These are phyloP conservation scores for Oncorhynchus tshawytscha DNA, from an alignment of 2,113 vertebrate species.

Conservation along the genomic window DNA sequence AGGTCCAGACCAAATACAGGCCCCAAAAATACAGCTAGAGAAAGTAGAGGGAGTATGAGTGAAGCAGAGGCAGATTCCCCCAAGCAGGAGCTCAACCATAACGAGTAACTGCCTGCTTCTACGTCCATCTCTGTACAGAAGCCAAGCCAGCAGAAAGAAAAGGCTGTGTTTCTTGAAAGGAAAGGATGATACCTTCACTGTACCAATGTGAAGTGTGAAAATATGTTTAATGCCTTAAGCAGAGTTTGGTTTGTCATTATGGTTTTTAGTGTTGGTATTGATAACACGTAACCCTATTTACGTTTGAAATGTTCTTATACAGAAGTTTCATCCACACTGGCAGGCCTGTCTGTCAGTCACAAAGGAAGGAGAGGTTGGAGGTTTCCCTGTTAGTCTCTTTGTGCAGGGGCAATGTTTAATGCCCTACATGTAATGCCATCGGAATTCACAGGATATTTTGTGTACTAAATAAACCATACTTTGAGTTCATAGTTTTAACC, in stretches of 20 bases:
- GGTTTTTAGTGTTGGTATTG: conserved; percentile 21
- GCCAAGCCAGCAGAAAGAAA: background rate
- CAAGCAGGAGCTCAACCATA: conserved; percentile 11
- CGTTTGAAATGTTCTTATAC: background rate
- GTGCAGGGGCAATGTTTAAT: background rate
- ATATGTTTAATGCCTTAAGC: conserved; percentile 14
- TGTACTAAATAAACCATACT: conserved; percentile 16
- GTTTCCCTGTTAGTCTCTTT: background rate
- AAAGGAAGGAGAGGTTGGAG: background rate
- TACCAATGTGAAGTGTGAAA: conserved; percentile 5
- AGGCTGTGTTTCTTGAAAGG: background rate
- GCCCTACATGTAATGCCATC: conserved; percentile 3
- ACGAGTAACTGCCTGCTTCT: background rate
- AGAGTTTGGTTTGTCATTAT: conserved; percentile 1
- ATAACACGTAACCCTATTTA: background rate
- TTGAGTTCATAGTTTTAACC: conserved; percentile 4
- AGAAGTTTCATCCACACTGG: background rate
- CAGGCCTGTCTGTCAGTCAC: background rate
- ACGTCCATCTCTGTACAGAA: conserved; percentile 11
- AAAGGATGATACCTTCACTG: background rate
- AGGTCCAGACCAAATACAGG: conserved; percentile 36
- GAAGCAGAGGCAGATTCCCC: conserved; percentile 3
- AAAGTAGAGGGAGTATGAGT: conserved; percentile 9
- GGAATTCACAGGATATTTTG: conserved; percentile 22
- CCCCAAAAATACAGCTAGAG: conserved; percentile 19